Conservation (phyloP, 2,888 invertebrate species). For the Trachelus troglodyta region DNA sequence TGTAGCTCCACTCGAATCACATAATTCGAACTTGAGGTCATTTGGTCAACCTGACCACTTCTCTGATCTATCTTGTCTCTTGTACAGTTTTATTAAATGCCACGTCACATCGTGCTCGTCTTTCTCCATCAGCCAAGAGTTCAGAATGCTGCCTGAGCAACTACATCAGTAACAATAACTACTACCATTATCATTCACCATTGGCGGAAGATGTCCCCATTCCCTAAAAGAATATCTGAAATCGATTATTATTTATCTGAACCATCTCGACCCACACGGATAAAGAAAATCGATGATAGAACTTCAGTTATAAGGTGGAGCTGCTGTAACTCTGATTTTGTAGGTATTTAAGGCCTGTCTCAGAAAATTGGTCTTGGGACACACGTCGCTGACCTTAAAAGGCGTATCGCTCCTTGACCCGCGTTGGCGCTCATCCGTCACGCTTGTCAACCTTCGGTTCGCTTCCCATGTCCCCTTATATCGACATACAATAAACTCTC, state of each 20-base stretch:
- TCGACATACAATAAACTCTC: conserved; percentile 8
- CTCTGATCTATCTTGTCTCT: conserved; percentile 23
- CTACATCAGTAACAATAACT: conserved; percentile 2
- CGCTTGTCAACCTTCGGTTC: conserved; percentile 28
- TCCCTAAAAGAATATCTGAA: background rate
- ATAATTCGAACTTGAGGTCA: conserved; percentile 21
- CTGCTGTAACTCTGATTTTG: background rate
- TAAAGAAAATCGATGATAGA: background rate
- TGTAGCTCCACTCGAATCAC: background rate
- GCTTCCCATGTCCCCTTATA: conserved; percentile 29
- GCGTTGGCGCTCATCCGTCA: conserved; percentile 21
- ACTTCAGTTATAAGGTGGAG: background rate
- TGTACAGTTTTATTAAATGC: conserved; percentile 43
- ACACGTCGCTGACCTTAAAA: conserved; percentile 23
- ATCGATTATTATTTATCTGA: background rate
- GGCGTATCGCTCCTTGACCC: conserved; percentile 21
- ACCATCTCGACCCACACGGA: background rate
- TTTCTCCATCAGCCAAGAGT: conserved; percentile 26
- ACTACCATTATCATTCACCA: background rate
- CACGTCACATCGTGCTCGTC: conserved; percentile 37
- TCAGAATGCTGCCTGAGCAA: conserved; percentile 12
- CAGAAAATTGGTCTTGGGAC: conserved; percentile 16
- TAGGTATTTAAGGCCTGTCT: conserved; percentile 5
- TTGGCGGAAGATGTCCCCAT: background rate
- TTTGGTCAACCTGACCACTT: conserved; percentile 23